phyloP scores from a whole-genome alignment of 2,888 invertebrate species.

The Phortica magna region DNA sequence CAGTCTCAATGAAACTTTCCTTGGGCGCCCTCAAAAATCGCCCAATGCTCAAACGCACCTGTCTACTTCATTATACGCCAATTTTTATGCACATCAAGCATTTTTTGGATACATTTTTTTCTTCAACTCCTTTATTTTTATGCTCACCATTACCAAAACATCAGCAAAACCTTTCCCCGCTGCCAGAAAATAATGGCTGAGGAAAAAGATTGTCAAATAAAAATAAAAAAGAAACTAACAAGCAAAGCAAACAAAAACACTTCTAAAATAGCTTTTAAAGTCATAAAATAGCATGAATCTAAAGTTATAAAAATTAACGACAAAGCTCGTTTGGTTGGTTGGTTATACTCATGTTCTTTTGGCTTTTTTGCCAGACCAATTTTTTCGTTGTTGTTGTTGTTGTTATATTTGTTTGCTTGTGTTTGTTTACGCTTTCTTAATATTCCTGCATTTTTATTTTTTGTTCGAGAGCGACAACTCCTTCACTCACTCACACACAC shows the following conservation, averaged over 20 bases:
- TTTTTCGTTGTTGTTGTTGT: background rate
- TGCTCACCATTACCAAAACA: background rate
- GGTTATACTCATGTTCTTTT: slow-evolving; percentile 23
- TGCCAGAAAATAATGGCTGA: background rate
- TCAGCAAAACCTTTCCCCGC: background rate
- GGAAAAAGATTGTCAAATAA: slow-evolving; percentile 65
- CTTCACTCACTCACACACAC: background rate
- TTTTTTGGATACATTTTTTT: background rate
- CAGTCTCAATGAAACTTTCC: no score
- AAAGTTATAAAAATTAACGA: slow-evolving; percentile 70
- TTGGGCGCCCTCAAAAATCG: background rate
- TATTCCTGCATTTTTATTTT: no score
- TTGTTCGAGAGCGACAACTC: background rate
- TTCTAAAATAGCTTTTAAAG: slow-evolving; percentile 73
- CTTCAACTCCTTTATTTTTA: background rate
- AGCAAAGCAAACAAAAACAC: slow-evolving; percentile 47
- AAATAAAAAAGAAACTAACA: background rate
- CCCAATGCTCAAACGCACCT: background rate
- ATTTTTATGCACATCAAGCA: slow-evolving; percentile 62
- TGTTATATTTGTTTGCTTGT: slow-evolving; percentile 1
- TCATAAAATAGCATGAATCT: slow-evolving; percentile 69
- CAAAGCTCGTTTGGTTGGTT: slow-evolving; percentile 51
- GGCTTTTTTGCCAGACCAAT: slow-evolving; percentile 40
- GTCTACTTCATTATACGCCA: slow-evolving; percentile 56
- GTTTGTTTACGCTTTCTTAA: background rate